These are phyloP conservation scores for Verasper variegatus DNA, from an alignment of 2,113 vertebrate species.

Conservation along the genomic window DNA sequence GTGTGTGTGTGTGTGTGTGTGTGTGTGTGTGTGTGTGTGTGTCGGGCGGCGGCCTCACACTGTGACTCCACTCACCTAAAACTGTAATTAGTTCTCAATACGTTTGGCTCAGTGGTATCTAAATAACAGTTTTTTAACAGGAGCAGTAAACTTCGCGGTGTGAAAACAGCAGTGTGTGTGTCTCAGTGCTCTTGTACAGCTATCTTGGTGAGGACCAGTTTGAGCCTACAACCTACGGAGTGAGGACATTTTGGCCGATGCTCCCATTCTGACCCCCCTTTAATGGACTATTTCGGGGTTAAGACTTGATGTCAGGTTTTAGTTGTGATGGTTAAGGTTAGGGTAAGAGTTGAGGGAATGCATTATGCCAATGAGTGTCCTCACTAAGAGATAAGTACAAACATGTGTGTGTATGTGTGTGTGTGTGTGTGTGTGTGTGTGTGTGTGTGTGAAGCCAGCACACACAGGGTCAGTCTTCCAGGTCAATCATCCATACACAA, in stretches of 20 bases:
- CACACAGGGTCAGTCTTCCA: slow-evolving; percentile 48
- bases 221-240: too few relatives aligned
- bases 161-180: slow-evolving; percentile 21
- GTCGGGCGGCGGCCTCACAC: slow-evolving; percentile 3
- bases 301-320: too few relatives aligned
- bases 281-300: too few relatives aligned
- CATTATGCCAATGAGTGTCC: too few relatives aligned
- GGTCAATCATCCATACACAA: slow-evolving; percentile 60
- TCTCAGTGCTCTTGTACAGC: too few relatives aligned
- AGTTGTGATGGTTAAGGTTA: too few relatives aligned
- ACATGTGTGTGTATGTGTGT: too few relatives aligned
- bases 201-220: too few relatives aligned
- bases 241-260: too few relatives aligned
- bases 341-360: too few relatives aligned
- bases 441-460: slow-evolving; percentile 34
- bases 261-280: too few relatives aligned
- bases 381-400: too few relatives aligned
- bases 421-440: background rate
- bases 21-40: slow-evolving; percentile 32
- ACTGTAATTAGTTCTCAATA: slow-evolving; percentile 64
- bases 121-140: slow-evolving; percentile 56
- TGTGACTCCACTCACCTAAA: slow-evolving; percentile 34
- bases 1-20: slow-evolving; percentile 20
- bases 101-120: slow-evolving; percentile 56
- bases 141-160: slow-evolving; percentile 31